Evolutionary conservation across 2,797 vertebrate species (phyloP), one percentile per base, ranked within the genome.

Genomic region (Tympanoctomys barrerae): DNA sequence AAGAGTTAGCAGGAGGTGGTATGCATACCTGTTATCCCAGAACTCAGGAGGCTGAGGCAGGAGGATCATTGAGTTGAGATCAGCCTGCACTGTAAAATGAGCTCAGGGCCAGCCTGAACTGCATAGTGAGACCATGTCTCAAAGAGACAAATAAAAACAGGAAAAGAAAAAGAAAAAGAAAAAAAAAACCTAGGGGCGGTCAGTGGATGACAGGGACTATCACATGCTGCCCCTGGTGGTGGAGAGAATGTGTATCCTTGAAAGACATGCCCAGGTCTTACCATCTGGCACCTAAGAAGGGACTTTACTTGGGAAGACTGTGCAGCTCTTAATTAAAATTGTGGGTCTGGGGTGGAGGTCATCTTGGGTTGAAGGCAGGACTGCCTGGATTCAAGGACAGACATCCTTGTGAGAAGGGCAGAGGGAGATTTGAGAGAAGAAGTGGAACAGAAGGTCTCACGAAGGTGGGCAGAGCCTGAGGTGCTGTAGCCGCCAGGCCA

Each of bases 201-300:
- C 31, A 46, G 49, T 28, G 68, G 87, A 10, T 2, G n/a, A 21
- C 4, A 28, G 61, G 5, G 26, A 59, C n/a, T 14, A 5, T 36
- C 26, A 10, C 21, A 4, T 16, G 4, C 4, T 62, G 62, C 36
- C 66, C 24, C 57, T 2, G 7, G 0, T 2, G 36, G 39, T 1
- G 46, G n/a, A 54, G 8, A 33, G 80, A 78, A 33, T 14, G 68
- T 28, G 18, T 86, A 36, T 28, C 16, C 36, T n/a, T 22, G 26
- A 54, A 64, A 61, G 81, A n/a, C 8, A 3, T 2, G 24, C 0
- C 14, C 39, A 19, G 3, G 7, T 78, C 62, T 57, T 36, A 54
- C 42, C 13, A 6, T 83, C 59, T 61, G 77, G 68, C 21, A 14
- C 36, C 78, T 8, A 2, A 1, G 61, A 31, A 21, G 7, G 28